phyloP scores from a whole-genome alignment of 2,113 vertebrate species.

The Silurus meridionalis region DNA sequence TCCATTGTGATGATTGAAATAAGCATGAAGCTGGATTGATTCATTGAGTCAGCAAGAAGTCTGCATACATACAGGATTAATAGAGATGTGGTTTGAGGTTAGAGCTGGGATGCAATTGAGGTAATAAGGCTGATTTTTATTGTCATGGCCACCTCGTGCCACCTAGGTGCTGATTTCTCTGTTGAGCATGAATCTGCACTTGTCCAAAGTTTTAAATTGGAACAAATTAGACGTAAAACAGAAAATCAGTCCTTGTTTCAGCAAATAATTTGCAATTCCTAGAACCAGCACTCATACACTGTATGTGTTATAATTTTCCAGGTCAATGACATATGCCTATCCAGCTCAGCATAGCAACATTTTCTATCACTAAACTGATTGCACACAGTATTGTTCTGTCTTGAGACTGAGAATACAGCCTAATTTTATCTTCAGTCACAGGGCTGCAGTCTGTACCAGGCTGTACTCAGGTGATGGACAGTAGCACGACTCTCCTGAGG shows the following conservation, averaged over 20 bases:
- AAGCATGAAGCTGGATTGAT: background rate
- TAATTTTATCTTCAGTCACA: conserved; percentile 36
- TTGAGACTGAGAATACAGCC: conserved; percentile 46
- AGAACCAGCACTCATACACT: background rate
- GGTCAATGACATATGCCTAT: background rate
- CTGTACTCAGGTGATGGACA: conserved; percentile 44
- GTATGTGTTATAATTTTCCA: background rate
- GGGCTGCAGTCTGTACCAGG: conserved; percentile 39
- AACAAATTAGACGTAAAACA: background rate
- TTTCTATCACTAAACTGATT: background rate
- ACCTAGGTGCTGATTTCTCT: background rate
- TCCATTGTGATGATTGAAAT: background rate
- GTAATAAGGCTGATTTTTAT: background rate
- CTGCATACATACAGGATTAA: background rate
- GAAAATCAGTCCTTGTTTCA: background rate
- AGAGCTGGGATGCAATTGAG: background rate
- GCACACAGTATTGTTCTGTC: conserved; percentile 7
- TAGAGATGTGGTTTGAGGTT: background rate
- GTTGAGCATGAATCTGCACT: background rate
- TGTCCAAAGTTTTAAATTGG: background rate
- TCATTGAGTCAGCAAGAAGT: background rate
- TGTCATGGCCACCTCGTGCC: background rate
- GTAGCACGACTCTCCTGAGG: conserved; percentile 47
- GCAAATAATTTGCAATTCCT: background rate
- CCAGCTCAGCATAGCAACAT: background rate